Evolutionary conservation across 2,888 invertebrate genomes (phyloP).

Genomic region (Trissolcus japonicus): DNA sequence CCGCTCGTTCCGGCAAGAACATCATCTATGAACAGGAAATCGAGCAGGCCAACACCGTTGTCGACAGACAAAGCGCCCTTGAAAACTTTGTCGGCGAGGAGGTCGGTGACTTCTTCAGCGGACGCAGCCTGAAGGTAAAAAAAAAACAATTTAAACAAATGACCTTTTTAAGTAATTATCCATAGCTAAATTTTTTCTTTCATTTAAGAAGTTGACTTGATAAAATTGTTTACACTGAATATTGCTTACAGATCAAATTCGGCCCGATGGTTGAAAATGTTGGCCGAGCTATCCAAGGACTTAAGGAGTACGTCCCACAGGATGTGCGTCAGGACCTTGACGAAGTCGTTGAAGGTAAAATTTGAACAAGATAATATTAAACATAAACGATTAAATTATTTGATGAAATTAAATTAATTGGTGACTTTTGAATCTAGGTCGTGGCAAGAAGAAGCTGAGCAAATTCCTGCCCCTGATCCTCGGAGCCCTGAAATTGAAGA

Average conservation of each 20-base stretch:
- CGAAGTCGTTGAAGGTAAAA: slow-evolving; percentile 79
- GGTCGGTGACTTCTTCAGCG: slow-evolving; percentile 79
- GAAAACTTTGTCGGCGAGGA: slow-evolving; percentile 79
- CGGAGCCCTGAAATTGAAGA: slow-evolving; percentile 79
- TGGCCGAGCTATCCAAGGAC: slow-evolving; percentile 73
- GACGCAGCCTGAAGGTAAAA: slow-evolving; percentile 77
- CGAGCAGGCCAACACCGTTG: slow-evolving; percentile 77
- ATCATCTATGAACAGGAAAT: slow-evolving; percentile 77
- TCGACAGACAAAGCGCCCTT: slow-evolving; percentile 79
- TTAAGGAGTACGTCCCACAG: slow-evolving; percentile 79
- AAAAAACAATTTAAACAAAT: slow-evolving; percentile 20
- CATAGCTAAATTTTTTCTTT: too few relatives aligned
- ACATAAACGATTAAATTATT: too few relatives aligned
- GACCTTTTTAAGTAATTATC: too few relatives aligned
- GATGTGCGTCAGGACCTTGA: slow-evolving; percentile 79
- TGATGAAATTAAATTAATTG: too few relatives aligned
- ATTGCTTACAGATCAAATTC: slow-evolving; percentile 69
- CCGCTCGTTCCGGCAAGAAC: slow-evolving; percentile 76
- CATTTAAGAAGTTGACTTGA: too few relatives aligned
- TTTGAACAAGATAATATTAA: too few relatives aligned
- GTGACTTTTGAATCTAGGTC: slow-evolving; percentile 71
- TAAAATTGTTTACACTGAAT: background rate
- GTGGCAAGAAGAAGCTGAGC: slow-evolving; percentile 80
- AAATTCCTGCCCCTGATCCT: slow-evolving; percentile 79
- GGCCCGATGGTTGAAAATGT: slow-evolving; percentile 73